These are phyloP conservation scores for Watsonalla binaria DNA, from an alignment of 2,888 invertebrate species.

Conservation along the genomic window DNA sequence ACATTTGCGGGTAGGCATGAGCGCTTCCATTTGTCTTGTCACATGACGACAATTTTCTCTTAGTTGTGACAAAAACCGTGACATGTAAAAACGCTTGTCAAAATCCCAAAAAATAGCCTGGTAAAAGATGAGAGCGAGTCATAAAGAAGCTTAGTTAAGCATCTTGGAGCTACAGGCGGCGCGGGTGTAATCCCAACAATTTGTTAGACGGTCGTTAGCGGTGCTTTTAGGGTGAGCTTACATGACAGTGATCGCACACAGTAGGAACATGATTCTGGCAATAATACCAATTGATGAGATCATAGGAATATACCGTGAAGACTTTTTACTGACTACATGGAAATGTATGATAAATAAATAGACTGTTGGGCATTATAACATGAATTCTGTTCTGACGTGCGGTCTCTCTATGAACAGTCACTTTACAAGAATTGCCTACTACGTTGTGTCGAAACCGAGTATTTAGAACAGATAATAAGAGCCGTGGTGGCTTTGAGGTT, in stretches of 20 bases:
- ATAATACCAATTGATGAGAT: no score
- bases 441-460: no score
- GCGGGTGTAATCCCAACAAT: constrained; percentile 10
- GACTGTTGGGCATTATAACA: no score
- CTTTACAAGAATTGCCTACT: no score
- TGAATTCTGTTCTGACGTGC: no score
- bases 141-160: constrained; percentile 1
- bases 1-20: background rate
- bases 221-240: background rate
- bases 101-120: background rate
- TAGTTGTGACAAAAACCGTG: background rate
- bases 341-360: no score
- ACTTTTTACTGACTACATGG: no score
- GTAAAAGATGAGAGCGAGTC: background rate
- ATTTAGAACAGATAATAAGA: no score
- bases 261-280: no score
- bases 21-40: background rate
- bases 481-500: no score
- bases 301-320: no score
- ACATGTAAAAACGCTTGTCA: background rate
- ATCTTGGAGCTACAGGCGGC: constrained; percentile 3
- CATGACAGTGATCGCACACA: background rate
- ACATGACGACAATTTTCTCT: background rate
- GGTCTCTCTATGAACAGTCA: no score
- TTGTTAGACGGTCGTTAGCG: constrained; percentile 8